phyloP scores from a whole-genome alignment of 2,113 vertebrate genomes.

The Etheostoma cragini region DNA sequence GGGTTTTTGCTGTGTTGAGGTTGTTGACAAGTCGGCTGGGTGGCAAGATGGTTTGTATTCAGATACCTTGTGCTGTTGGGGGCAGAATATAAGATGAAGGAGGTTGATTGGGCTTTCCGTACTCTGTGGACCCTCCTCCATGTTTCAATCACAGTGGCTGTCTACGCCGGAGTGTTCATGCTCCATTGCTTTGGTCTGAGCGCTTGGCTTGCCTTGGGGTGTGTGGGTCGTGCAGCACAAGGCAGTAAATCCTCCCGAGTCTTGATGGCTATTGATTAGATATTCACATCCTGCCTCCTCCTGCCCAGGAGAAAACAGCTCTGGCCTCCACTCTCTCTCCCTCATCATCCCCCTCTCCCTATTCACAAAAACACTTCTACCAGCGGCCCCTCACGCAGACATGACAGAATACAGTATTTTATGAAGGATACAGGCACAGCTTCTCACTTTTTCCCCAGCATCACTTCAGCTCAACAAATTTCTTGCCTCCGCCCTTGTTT shows the following conservation, averaged over 20 bases:
- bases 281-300: conserved; percentile 75
- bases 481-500: conserved; percentile 46
- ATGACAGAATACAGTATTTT: conserved; percentile 46
- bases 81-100: neutral
- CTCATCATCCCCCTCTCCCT: conserved; percentile 57
- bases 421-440: conserved; percentile 38
- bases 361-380: conserved; percentile 33
- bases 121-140: conserved; percentile 18
- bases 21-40: neutral
- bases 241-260: conserved; percentile 73
- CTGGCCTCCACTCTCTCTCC: conserved; percentile 41
- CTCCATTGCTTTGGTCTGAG: conserved; percentile 72
- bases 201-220: conserved; percentile 54
- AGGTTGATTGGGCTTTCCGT: conserved; percentile 4
- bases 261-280: conserved; percentile 79
- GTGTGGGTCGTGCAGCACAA: conserved; percentile 64
- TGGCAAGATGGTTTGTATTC: neutral
- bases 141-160: conserved; percentile 35
- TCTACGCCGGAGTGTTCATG: conserved; percentile 42
- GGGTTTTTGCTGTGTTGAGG: neutral
- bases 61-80: neutral
- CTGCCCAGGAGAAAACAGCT: conserved; percentile 51
- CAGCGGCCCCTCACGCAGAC: conserved; percentile 23
- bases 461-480: conserved; percentile 48
- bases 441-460: conserved; percentile 25